Conservation (phyloP, 2,888 invertebrate genomes). For the Amiota communis region DNA sequence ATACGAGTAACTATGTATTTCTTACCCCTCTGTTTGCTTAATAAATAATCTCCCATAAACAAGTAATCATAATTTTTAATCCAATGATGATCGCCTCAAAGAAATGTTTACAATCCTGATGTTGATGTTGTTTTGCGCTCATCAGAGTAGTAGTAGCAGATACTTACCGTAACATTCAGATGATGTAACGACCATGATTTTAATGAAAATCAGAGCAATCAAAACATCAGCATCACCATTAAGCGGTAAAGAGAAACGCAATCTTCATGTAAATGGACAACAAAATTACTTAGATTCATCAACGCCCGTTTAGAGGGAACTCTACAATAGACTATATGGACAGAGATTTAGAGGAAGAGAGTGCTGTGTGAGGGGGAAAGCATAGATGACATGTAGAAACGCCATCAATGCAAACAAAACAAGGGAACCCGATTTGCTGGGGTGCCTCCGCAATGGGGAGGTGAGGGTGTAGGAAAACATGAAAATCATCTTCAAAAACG, state of each 20-base stretch:
- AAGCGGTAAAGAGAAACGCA: conserved; percentile 43
- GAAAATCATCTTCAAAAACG: conserved; percentile 65
- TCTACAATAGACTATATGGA: background rate
- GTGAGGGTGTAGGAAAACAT: conserved; percentile 55
- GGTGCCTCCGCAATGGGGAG: conserved; percentile 15
- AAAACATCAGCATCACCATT: conserved; percentile 57
- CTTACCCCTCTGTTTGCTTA: too few relatives aligned
- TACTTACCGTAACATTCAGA: background rate
- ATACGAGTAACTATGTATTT: too few relatives aligned
- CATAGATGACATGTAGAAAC: conserved; percentile 1
- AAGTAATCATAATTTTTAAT: too few relatives aligned
- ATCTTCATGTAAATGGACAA: conserved; percentile 48
- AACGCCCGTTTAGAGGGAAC: background rate
- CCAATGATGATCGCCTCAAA: too few relatives aligned
- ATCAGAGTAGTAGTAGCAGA: too few relatives aligned
- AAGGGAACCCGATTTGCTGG: conserved; percentile 1
- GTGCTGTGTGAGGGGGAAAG: background rate
- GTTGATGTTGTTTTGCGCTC: too few relatives aligned
- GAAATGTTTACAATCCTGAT: too few relatives aligned
- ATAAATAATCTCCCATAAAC: too few relatives aligned
- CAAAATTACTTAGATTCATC: conserved; percentile 53
- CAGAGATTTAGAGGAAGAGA: background rate
- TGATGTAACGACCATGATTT: conserved; percentile 53
- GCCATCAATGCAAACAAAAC: conserved; percentile 7
- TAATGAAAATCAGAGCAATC: conserved; percentile 61